These are phyloP conservation scores for Leptopterna dolabrata DNA, from an alignment of 2,888 invertebrate genomes.

Conservation along the genomic window DNA sequence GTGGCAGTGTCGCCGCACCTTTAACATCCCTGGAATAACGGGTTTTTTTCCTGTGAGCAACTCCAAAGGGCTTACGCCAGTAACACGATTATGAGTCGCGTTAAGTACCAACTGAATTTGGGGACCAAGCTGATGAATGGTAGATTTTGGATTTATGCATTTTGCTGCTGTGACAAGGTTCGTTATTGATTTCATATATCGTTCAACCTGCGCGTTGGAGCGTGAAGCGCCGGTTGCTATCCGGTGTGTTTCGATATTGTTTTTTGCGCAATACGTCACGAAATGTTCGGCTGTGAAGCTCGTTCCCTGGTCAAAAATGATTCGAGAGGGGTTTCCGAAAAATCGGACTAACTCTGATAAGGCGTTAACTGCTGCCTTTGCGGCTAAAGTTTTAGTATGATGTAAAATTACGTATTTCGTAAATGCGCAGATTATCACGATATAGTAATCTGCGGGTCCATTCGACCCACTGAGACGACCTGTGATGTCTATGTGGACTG, in stretches of 20 bases:
- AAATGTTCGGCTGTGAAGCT: neutral
- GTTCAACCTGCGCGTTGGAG: neutral
- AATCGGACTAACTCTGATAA: neutral
- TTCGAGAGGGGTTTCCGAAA: neutral
- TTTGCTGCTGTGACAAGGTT: neutral
- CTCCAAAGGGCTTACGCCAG: neutral
- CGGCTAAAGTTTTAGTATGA: neutral
- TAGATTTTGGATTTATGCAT: neutral
- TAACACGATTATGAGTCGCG: no score
- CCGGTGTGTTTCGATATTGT: neutral
- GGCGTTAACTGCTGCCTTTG: no score
- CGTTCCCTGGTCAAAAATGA: no score
- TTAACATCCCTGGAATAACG: no score
- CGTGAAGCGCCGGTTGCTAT: neutral
- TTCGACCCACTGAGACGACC: no score
- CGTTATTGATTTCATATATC: neutral
- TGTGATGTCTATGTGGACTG: no score
- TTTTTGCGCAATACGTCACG: neutral
- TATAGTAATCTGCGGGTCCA: no score
- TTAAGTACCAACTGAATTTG: neutral
- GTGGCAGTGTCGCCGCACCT: no score
- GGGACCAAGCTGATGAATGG: neutral
- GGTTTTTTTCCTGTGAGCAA: no score
- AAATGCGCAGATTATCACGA: no score
- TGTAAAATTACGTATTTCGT: neutral